A percentile compares a stretch with the other conserved stretches of the same genome.
Evolutionary conservation across 2,888 invertebrate species (phyloP).

Genomic region (Aphodius sticticus): DNA sequence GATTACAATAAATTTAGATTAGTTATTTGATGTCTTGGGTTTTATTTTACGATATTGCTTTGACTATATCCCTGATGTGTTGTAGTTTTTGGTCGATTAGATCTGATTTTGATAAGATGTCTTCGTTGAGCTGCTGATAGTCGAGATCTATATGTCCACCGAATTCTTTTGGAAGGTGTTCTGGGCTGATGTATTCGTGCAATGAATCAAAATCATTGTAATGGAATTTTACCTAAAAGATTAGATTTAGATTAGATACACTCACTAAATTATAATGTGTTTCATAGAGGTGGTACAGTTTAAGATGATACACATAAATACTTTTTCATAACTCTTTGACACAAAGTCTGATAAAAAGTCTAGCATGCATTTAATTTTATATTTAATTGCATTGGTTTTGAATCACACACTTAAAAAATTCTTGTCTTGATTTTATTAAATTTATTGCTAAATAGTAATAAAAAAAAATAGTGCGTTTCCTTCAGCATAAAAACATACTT

Average conservation of each 20-base stretch:
- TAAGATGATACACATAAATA: no score
- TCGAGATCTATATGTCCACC: conserved; percentile 63
- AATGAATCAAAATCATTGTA: conserved; percentile 63
- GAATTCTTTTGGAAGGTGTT: conserved; percentile 64
- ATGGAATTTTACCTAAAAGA: conserved; percentile 63
- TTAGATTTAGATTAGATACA: background rate
- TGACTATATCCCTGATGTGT: conserved; percentile 19
- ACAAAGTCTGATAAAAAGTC: no score
- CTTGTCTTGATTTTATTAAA: no score
- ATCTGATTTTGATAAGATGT: conserved; percentile 46
- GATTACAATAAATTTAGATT: background rate
- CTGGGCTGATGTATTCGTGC: conserved; percentile 62
- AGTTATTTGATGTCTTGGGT: background rate
- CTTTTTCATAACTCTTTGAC: no score
- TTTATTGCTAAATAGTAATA: no score
- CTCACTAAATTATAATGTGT: no score
- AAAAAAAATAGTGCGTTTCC: no score
- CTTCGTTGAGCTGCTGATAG: conserved; percentile 44
- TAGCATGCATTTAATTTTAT: no score
- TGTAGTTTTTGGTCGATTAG: conserved; percentile 48
- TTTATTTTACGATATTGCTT: background rate
- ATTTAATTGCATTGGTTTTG: no score
- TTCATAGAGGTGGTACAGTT: no score
- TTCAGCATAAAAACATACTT: no score
- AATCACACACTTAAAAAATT: no score